Evolutionary conservation across 1,140 invertebrate species (phyloP).

Genomic region (Spodoptera litura): DNA sequence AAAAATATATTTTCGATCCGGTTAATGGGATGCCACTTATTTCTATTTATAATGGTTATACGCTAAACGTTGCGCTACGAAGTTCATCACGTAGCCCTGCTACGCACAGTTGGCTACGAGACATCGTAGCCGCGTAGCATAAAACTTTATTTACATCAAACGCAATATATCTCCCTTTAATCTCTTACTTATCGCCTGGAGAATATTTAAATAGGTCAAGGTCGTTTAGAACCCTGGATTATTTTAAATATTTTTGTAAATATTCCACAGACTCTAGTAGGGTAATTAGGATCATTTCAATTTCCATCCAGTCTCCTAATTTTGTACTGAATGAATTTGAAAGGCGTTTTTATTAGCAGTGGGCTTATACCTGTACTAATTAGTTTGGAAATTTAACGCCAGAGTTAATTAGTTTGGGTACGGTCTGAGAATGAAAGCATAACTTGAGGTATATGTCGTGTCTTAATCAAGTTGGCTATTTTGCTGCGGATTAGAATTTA

Average conservation of each 20-base stretch:
- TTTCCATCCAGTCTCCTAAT: slow-evolving; percentile 5
- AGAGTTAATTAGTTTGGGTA: slow-evolving; percentile 33
- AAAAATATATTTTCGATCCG: no score
- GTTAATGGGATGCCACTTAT: neutral
- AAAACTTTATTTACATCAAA: slow-evolving; percentile 24
- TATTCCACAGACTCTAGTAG: neutral
- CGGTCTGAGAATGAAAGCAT: slow-evolving; percentile 33
- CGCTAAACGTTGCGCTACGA: slow-evolving; percentile 14
- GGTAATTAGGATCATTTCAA: slow-evolving; percentile 20
- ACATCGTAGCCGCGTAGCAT: slow-evolving; percentile 30
- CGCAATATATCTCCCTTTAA: slow-evolving; percentile 7
- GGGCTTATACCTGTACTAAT: slow-evolving; percentile 30
- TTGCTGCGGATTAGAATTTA: slow-evolving; percentile 19
- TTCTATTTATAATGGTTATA: neutral
- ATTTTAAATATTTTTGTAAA: slow-evolving; percentile 10
- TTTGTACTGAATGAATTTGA: slow-evolving; percentile 34
- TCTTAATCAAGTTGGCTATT: slow-evolving; percentile 32
- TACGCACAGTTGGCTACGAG: slow-evolving; percentile 42
- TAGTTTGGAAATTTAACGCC: slow-evolving; percentile 37
- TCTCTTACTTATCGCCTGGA: neutral
- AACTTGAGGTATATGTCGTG: slow-evolving; percentile 32
- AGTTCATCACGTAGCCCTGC: slow-evolving; percentile 13
- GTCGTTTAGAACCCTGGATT: neutral
- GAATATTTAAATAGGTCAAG: neutral
- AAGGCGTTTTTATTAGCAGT: slow-evolving; percentile 37